Base-by-base conservation (phyloP, 2,113 vertebrate genomes). In the Tachysurus fulvidraco region DNA sequence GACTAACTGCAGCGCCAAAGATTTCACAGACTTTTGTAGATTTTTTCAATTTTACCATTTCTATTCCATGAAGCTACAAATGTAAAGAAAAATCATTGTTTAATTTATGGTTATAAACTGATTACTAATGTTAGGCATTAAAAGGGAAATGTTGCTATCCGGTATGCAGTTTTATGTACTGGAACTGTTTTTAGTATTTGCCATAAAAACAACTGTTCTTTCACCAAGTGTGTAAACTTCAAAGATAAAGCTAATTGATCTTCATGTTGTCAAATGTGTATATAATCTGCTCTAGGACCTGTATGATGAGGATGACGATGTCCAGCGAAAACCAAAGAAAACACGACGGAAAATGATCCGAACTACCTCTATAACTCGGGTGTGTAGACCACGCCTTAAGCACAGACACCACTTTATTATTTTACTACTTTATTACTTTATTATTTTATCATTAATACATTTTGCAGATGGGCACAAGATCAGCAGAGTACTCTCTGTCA, bases 301-400 rank as follows among this genome's bases (percentile, higher is more conserved):
- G 28, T 93, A 94, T 54, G 92, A 94, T 79, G 93, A 94, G 71
- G 93, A 94, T 17, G 92, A 93, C 36, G 93, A 94, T 11, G 88
- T 94, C 69, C 89, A 90, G 65, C 89, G 91, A 76, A 93, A 93
- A 80, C 89, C 91, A 9, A 94, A 94, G 90, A 93, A 94, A 81
- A 88, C 91, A 50, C 83, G 90, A 11, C 88, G 93, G 85, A 94
- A 94, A 85, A 91, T 93, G 90, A 91, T 91, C 80, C 88, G 92
- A 44, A 92, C 91, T 52, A 92, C 92, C 4, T 93, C 93, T 23
- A 92, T 94, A 85, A 93, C 89, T 17, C 89, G 92, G 88, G 93
- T 93, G 87, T 81, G 83, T 85, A 88, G 36, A 44, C 59, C 7
- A 16, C n/a, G 41, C 60, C 69, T 59, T 52, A 28, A 83, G 23